These are phyloP conservation scores for Epistrophella euchroma DNA, from an alignment of 2,888 invertebrate genomes.

Conservation along the genomic window DNA sequence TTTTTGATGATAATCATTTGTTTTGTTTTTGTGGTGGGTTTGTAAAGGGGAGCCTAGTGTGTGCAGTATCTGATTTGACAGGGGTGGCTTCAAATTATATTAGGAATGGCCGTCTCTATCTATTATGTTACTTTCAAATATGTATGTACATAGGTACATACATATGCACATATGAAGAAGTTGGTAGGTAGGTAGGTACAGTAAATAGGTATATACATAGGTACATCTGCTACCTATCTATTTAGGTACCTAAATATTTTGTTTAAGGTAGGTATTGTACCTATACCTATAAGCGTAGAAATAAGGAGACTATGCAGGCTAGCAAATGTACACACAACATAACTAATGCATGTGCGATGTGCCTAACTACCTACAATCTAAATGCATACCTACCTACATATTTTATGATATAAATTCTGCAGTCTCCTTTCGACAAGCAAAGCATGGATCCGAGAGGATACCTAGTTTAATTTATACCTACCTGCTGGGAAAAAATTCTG, in stretches of 20 bases:
- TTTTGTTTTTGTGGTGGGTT: not conserved
- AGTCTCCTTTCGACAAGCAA: too few species aligned
- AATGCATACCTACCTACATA: too few species aligned
- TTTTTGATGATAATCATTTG: conserved; percentile 19
- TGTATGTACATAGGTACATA: not conserved
- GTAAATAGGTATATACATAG: not conserved
- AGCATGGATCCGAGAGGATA: too few species aligned
- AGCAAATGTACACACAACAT: not conserved
- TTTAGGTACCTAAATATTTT: too few species aligned
- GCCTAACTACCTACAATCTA: too few species aligned
- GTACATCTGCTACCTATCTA: not conserved
- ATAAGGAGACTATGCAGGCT: conserved; percentile 7
- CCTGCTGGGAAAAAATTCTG: too few species aligned
- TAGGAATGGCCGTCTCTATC: not conserved
- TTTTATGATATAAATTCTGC: too few species aligned
- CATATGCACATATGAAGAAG: too few species aligned
- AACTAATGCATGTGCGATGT: too few species aligned
- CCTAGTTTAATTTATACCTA: too few species aligned
- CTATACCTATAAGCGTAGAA: not conserved
- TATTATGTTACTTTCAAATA: not conserved
- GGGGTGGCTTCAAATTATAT: not conserved
- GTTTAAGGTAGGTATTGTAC: not conserved
- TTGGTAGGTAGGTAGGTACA: not conserved
- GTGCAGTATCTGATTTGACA: not conserved
- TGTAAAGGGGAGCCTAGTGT: not conserved